Evolutionary conservation across 2,797 vertebrate genomes (phyloP).

Genomic region (Halcyon leucocephala): DNA sequence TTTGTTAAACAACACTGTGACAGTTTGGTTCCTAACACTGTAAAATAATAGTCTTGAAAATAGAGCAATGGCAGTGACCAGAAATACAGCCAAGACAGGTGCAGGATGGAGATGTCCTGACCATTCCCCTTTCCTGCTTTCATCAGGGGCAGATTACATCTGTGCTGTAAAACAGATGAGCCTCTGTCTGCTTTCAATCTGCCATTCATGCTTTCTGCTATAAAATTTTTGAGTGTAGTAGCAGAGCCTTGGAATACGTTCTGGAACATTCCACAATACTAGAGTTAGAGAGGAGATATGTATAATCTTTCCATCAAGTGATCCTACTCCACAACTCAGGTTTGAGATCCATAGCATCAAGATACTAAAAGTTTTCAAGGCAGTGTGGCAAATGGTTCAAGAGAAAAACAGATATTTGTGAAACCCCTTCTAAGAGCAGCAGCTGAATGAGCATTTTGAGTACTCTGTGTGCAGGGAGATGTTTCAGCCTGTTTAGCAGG

Average conservation of each 20-base stretch:
- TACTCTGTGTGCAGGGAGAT: background rate
- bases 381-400: background rate
- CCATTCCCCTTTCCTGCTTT: background rate
- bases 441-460: background rate
- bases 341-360: background rate
- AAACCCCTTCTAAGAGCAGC: background rate
- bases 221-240: background rate
- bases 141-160: background rate
- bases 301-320: background rate
- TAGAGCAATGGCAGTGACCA: background rate
- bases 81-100: background rate
- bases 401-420: background rate
- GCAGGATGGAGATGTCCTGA: background rate
- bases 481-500: background rate
- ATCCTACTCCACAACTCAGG: background rate
- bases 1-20: background rate
- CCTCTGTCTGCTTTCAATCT: background rate
- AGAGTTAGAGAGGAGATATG: background rate
- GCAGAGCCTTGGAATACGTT: background rate
- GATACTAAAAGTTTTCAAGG: background rate
- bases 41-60: background rate
- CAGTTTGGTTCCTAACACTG: background rate
- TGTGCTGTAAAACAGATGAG: background rate
- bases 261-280: background rate
- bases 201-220: background rate